Evolutionary conservation across 2,113 vertebrate genomes (phyloP), one percentile per base, ranked within the genome.

Genomic region (Stegostoma tigrinum): DNA sequence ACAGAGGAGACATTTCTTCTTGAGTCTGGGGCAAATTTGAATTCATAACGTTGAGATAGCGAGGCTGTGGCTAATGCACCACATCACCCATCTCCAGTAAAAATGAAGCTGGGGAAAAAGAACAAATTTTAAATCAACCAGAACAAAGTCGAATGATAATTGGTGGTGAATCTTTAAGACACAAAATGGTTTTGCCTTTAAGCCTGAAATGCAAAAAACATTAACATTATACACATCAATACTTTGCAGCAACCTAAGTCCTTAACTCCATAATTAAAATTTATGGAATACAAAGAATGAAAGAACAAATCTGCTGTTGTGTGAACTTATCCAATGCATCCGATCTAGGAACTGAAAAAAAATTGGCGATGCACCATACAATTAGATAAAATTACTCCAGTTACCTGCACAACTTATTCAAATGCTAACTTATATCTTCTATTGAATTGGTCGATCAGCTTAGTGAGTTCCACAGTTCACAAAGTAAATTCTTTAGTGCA

Each of bases 401-500:
- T 48, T 72, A 48, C 52, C 94, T 52, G 23, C 67, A 48, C n/a
- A 45, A 14, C 68, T 45, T 72, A 72, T 38, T 95, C 19, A 23
- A 72, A 52, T 70, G 67, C 45, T 75, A 95, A 72, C 72, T 95
- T 72, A 95, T 15, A 64, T 66, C n/a, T 91, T 61, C 87, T n/a
- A 64, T 14, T 72, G 23, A 70, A 95, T 95, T 95, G 94, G 94
- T 95, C 66, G 15, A 70, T 70, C 42, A 95, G 91, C 66, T 52
- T 94, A 94, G 8, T 24, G 24, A 95, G 68, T 72, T 34, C 68
- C 94, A 70, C 17, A 52, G 68, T 72, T 45, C 27, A 95, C 38
- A 70, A 70, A 94, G 61, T 67, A 94, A 94, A 45, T 95, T 45
- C 67, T 68, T 72, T 95, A 95, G 94, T 95, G 68, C 68, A 95